Base-by-base conservation (phyloP, 2,888 invertebrate species). In the Atrina japonica region DNA sequence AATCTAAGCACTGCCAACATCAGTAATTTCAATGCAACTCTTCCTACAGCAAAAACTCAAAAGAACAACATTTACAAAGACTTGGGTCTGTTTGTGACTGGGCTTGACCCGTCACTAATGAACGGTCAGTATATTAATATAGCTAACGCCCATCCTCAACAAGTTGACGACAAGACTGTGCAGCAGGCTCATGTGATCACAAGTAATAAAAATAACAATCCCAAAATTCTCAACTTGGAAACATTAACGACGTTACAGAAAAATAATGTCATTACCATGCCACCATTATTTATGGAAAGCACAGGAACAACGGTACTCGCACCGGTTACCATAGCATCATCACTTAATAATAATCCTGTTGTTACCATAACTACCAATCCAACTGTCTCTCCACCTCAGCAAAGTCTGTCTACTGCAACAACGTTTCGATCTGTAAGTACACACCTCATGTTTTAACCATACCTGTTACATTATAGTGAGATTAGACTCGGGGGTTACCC, bases 101-200 rank as follows among this genome's bases (percentile, higher is more conserved):
- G 83, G 16, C 77, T 86, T 18, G 84, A 86, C 60, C 78, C 78
- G 56, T 78, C 83, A 18, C 58, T 83, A 50, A 75, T 85, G 47
- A 87, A 87, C 64, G 88, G 88, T 18, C 87, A 86, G 76, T 83
- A 81, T 71, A 76, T 87, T 18, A 86, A 85, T 70, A 82, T 86
- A 25, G 77, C 83, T 7, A 78, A 75, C 52, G 66, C 85, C 83
- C 65, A 59, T 83, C 18, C 58, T 16, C 23, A 47, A 7, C 56
- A 68, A 27, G 45, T 71, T 18, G 80, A 80, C 16, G 80, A 83
- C 18, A 67, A 74, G 21, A 53, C 55, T 30, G 29, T 69, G 35
- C 67, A 72, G 64, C 72, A 77, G 47, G 45, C 71, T 40, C 77
- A 78, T 52, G 69, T 64, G 45, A 60, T 75, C 23, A 45, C 61